Evolutionary conservation across 2,113 vertebrate species (phyloP), one percentile per base, ranked within the genome.

Genomic region (Lophochroa leadbeateri): DNA sequence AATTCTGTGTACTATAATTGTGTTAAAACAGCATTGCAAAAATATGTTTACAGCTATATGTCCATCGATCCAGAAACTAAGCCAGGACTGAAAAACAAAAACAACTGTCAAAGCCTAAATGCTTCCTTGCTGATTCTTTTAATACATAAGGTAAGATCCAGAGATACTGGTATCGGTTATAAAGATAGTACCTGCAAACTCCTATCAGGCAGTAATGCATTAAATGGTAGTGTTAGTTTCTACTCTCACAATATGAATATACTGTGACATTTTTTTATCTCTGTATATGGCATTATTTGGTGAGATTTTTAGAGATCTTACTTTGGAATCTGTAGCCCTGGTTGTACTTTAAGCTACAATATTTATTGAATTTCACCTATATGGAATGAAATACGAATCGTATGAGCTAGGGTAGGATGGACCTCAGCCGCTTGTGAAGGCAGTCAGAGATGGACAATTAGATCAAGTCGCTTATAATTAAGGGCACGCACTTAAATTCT

Each of bases 61-160:
- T 91, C 95, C 78, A 94, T 91, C 58, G 58, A 92, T 92, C 89
- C 94, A 96, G 93, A 92, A 94, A 82, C 64, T 86, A 77, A 91
- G 61, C 64, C 44, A 67, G 29, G n/a, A 50, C 83, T 77, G 61
- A 68, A 68, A 68, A 92, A 75, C 53, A 91, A 77, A 77, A 94
- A 37, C 58, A 84, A 63, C 91, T 87, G 53, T 79, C 90, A 93
- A 83, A 88, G 65, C 33, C 76, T 82, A 39, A 82, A 68, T 43
- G 74, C 76, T 74, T 93, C 82, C 67, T 90, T 88, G 67, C 67
- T 58, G 55, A 31, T 86, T 81, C 67, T 86, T 57, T 9, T 25
- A 43, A 53, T 64, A 58, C n/a, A 14, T 28, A 44, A 55, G 49
- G 28, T 60, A 68, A 64, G 58, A 88, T 63, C 37, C 33, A 67